Percentiles rank a stretch among this genome's conserved stretches.
Evolutionary conservation across 2,113 vertebrate species (phyloP).

Genomic region (Callopanchax toddi): DNA sequence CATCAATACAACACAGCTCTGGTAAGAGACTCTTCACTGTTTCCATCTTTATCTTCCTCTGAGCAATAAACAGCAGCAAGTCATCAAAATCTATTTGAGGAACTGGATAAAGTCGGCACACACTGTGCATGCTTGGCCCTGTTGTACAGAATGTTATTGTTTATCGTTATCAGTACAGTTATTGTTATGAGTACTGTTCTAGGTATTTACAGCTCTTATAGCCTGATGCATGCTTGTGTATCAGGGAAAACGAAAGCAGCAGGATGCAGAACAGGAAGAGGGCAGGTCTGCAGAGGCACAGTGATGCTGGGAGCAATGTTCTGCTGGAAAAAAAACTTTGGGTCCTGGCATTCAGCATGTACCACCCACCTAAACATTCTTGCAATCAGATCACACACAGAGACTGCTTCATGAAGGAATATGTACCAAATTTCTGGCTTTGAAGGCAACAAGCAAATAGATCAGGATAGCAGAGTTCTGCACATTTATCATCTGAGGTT

Average conservation of each 20-base stretch:
- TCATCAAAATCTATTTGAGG: neutral
- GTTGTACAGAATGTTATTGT: neutral
- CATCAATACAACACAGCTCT: neutral
- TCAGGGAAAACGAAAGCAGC: neutral
- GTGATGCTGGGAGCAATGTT: conserved; percentile 2
- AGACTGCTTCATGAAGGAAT: neutral
- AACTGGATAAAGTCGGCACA: neutral
- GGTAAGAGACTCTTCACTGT: too few relatives aligned
- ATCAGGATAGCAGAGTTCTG: neutral
- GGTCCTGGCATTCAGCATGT: neutral
- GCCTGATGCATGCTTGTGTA: neutral
- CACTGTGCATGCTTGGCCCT: neutral
- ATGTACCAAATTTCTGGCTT: neutral
- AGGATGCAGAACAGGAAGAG: neutral
- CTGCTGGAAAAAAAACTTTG: conserved; percentile 2
- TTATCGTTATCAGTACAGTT: too few relatives aligned
- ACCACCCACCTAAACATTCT: neutral
- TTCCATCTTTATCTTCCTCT: neutral
- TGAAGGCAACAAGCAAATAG: neutral
- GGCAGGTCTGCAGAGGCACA: neutral
- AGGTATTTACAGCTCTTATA: neutral
- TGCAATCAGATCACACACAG: neutral
- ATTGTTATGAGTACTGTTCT: neutral
- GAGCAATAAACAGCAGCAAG: neutral
- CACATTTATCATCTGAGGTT: neutral